Base-by-base conservation (phyloP, 1,140 invertebrate species). In the Contarinia nasturtii region DNA sequence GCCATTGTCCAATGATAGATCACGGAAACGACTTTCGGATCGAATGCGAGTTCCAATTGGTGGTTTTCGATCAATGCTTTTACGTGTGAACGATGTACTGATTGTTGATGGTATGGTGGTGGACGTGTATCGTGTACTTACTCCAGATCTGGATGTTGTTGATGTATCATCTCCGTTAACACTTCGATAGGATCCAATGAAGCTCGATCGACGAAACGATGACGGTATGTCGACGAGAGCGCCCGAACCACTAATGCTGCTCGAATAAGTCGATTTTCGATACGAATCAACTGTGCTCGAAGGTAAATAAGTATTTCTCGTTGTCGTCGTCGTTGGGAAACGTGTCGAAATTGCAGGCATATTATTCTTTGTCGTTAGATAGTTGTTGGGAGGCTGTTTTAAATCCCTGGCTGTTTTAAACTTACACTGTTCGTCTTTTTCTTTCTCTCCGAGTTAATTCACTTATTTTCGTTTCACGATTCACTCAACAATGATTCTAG, bases 41-140 rank as follows among this genome's bases (percentile, higher is more conserved):
- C 18, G 27, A 47, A 14, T 18, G 18, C 15, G 20, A 36, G 45
- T 22, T 47, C 20, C 37, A n/a, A 49, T 53, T 46, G 41, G 47
- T 51, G 49, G 33, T 41, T 45, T 51, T 40, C 38, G 12, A 44
- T 48, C 47, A 41, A 38, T 33, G 43, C 47, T 48, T 44, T 19
- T 10, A 10, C 47, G 40, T 41, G 33, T 14, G 10, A 15, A 34
- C 15, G 7, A 46, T 18, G 11, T 15, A 47, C 14, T 21, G 34
- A 12, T 20, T 27, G 27, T 27, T 27, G 27, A 38, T 38, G 12
- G 36, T 14, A 38, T 38, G 36, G 14, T n/a, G 36, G 17, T n/a
- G 12, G 36, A 38, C 36, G 36, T n/a, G 17, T 38, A 38, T n/a
- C 27, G 27, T 44, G 21, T 45, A 49, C 48, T 49, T 49, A 49